Percentiles rank a stretch among this genome's conserved stretches.
Evolutionary conservation across 1,140 invertebrate species (phyloP).

Genomic region (Manduca sexta): DNA sequence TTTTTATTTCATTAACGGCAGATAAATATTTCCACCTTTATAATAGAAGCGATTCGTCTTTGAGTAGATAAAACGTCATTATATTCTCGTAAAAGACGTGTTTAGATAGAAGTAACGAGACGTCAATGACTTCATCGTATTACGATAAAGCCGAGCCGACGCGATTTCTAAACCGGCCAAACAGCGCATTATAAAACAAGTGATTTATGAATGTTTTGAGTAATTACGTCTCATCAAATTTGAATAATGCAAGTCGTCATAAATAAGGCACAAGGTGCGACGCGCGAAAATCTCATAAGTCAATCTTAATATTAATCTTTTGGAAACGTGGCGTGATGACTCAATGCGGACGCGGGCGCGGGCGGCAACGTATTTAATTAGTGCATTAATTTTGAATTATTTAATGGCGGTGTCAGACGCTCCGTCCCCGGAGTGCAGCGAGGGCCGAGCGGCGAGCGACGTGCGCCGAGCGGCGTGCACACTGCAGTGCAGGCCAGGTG

Average conservation of each 20-base stretch:
- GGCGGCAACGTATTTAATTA: slow-evolving; percentile 65
- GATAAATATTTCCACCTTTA: slow-evolving; percentile 6
- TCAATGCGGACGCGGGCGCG: slow-evolving; percentile 54
- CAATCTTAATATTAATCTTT: slow-evolving; percentile 65
- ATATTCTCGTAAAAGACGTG: slow-evolving; percentile 45
- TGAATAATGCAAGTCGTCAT: slow-evolving; percentile 63
- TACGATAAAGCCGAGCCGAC: slow-evolving; percentile 32
- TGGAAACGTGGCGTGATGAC: slow-evolving; percentile 52
- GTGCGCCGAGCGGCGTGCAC: too few relatives aligned
- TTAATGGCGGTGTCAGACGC: slow-evolving; percentile 45
- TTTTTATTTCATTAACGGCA: not conserved
- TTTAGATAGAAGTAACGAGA: slow-evolving; percentile 42
- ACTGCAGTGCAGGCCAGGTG: too few relatives aligned
- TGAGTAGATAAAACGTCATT: slow-evolving; percentile 38
- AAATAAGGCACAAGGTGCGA: slow-evolving; percentile 48
- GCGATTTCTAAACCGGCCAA: slow-evolving; percentile 52
- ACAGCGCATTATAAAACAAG: slow-evolving; percentile 54
- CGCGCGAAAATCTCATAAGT: slow-evolving; percentile 60
- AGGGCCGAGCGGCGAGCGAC: too few relatives aligned
- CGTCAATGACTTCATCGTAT: slow-evolving; percentile 49
- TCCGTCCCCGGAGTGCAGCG: slow-evolving; percentile 11
- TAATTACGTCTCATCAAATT: slow-evolving; percentile 70
- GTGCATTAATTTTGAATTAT: slow-evolving; percentile 65
- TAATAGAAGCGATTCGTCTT: slow-evolving; percentile 20
- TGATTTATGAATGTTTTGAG: slow-evolving; percentile 69